Conservation (phyloP, 1,140 invertebrate species). For the Nylanderia fulva region DNA sequence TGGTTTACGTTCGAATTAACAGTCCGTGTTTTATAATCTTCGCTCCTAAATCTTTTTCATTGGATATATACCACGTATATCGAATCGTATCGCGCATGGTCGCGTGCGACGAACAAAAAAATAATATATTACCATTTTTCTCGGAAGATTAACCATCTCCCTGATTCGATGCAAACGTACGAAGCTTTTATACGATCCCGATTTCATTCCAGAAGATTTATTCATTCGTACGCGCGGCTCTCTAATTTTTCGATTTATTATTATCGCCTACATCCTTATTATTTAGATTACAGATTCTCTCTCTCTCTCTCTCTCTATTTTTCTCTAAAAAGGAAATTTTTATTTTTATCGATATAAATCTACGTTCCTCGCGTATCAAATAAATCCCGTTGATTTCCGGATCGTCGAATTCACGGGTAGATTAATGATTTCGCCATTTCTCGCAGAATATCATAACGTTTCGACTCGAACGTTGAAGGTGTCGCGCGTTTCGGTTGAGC, state of each 20-base stretch:
- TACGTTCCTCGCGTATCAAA: not conserved
- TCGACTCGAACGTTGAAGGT: constrained; percentile 38
- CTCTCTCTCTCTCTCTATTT: too few relatives aligned
- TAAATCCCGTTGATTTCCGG: constrained; percentile 7
- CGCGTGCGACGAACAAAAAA: constrained; percentile 5
- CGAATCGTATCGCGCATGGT: constrained; percentile 18
- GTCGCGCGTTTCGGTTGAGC: constrained; percentile 46
- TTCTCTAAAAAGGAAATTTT: not conserved
- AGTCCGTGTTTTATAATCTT: constrained; percentile 32
- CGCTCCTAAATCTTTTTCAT: constrained; percentile 26
- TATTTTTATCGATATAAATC: constrained; percentile 30
- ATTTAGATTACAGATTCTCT: too few relatives aligned
- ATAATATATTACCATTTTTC: not conserved
- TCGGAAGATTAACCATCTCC: not conserved
- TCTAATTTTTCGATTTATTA: not conserved
- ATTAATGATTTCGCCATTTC: constrained; percentile 44
- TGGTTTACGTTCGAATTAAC: constrained; percentile 45
- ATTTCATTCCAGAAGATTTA: not conserved
- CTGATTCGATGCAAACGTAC: not conserved
- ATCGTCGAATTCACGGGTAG: constrained; percentile 4
- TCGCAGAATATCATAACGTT: constrained; percentile 36
- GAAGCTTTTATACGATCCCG: not conserved
- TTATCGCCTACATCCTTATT: not conserved
- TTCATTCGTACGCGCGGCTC: not conserved
- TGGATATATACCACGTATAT: not conserved